These are phyloP conservation scores for Eupsilia transversa DNA, from an alignment of 2,888 invertebrate genomes.

Conservation along the genomic window DNA sequence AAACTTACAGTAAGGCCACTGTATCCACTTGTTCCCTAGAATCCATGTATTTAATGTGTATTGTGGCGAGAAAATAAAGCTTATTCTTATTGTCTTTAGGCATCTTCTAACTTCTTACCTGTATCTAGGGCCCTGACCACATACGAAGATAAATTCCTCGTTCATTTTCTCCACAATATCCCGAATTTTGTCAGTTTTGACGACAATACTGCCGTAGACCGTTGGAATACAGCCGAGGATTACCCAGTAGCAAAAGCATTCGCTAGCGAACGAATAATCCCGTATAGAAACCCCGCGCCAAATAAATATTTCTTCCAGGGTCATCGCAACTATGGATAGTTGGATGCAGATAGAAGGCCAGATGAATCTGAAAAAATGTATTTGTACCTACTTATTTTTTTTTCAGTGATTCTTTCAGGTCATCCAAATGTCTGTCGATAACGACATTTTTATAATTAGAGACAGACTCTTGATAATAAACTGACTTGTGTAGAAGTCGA, in stretches of 20 bases:
- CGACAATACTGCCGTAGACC: conserved; percentile 69
- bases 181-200: conserved; percentile 69
- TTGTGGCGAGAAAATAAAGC: no score
- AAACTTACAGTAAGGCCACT: no score
- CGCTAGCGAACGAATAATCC: conserved; percentile 79
- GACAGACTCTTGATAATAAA: no score
- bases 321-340: conserved; percentile 62
- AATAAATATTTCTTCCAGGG: conserved; percentile 72
- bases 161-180: conserved; percentile 74
- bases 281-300: conserved; percentile 67
- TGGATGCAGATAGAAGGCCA: conserved; percentile 70
- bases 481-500: no score
- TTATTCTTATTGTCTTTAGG: no score
- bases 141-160: conserved; percentile 75
- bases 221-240: conserved; percentile 72
- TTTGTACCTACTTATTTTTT: no score
- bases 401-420: background rate
- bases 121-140: conserved; percentile 71
- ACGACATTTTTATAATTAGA: no score
- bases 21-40: no score
- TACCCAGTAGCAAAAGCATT: conserved; percentile 79
- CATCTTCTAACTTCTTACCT: conserved; percentile 67
- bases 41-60: no score
- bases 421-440: background rate
- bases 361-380: conserved; percentile 71